phyloP scores from a whole-genome alignment of 2,113 vertebrate genomes.

The Sapayoa aenigma region DNA sequence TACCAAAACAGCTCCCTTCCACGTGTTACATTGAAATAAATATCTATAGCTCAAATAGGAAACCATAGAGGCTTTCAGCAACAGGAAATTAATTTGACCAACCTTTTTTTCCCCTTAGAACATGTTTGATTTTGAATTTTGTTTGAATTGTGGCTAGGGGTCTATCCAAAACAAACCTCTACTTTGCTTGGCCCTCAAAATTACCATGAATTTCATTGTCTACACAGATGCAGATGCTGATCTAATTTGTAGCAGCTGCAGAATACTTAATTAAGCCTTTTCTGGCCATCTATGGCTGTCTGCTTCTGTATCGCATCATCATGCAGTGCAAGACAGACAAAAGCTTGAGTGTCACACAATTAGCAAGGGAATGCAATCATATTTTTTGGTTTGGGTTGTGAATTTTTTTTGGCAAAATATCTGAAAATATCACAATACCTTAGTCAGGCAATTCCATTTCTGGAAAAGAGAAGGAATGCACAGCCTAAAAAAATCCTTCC shows the following conservation, averaged over 20 bases:
- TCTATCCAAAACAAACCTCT: slow-evolving; percentile 24
- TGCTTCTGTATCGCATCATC: slow-evolving; percentile 31
- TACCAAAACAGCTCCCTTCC: neutral
- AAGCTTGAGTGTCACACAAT: slow-evolving; percentile 51
- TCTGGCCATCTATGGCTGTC: slow-evolving; percentile 37
- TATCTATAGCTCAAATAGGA: neutral
- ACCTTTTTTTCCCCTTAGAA: neutral
- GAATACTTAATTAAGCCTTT: slow-evolving; percentile 54
- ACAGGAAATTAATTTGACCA: neutral
- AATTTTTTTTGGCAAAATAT: neutral
- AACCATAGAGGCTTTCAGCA: neutral
- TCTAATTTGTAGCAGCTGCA: slow-evolving; percentile 45
- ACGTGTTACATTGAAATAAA: neutral
- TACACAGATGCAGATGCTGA: slow-evolving; percentile 35
- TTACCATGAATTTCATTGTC: slow-evolving; percentile 23
- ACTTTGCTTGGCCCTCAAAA: slow-evolving; percentile 7
- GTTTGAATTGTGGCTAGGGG: slow-evolving; percentile 13
- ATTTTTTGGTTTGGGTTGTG: neutral
- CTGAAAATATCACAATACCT: slow-evolving; percentile 16
- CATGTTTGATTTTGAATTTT: neutral
- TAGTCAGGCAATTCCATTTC: slow-evolving; percentile 39
- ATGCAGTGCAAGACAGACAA: neutral
- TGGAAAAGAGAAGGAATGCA: neutral
- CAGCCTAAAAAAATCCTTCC: neutral
- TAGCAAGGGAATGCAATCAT: slow-evolving; percentile 28